These are phyloP conservation scores for Cylloceria caligata DNA, from an alignment of 2,888 invertebrate species.

Conservation along the genomic window DNA sequence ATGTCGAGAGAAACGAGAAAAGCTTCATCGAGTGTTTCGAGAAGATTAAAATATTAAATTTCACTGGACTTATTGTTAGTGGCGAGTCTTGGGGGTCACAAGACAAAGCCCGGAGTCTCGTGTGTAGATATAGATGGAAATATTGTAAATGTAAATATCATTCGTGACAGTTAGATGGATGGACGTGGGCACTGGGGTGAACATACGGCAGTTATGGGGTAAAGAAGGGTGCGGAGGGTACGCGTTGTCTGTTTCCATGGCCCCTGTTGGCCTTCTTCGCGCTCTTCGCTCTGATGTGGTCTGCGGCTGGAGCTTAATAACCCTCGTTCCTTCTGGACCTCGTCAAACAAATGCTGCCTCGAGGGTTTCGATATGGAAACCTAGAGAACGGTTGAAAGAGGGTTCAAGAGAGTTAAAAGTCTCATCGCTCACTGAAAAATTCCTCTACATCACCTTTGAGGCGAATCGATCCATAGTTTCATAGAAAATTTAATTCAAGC, in stretches of 20 bases:
- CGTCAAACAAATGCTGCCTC: constrained; percentile 81
- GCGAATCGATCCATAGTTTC: constrained; percentile 8
- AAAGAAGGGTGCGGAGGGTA: constrained; percentile 64
- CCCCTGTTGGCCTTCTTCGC: constrained; percentile 73
- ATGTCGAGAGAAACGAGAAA: not conserved
- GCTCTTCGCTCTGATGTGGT: constrained; percentile 81
- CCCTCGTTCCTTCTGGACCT: constrained; percentile 80
- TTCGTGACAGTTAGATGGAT: constrained; percentile 70
- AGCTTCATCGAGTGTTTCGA: constrained; percentile 26
- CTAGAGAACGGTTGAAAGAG: constrained; percentile 28
- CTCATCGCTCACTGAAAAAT: constrained; percentile 37
- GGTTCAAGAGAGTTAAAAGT: constrained; percentile 43
- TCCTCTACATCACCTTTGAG: not conserved
- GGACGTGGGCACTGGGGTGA: constrained; percentile 68
- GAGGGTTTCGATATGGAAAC: constrained; percentile 74
- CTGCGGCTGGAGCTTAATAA: constrained; percentile 83
- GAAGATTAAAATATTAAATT: constrained; percentile 49
- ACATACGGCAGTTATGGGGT: constrained; percentile 71
- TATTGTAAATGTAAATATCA: constrained; percentile 71
- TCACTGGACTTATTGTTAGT: constrained; percentile 15
- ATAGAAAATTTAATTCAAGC: not conserved
- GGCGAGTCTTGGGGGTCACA: not conserved
- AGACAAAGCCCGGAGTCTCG: constrained; percentile 50
- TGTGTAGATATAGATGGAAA: constrained; percentile 56
- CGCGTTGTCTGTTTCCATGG: constrained; percentile 65